Conservation (phyloP, 1,140 invertebrate genomes). For the Drosophila nannoptera region DNA sequence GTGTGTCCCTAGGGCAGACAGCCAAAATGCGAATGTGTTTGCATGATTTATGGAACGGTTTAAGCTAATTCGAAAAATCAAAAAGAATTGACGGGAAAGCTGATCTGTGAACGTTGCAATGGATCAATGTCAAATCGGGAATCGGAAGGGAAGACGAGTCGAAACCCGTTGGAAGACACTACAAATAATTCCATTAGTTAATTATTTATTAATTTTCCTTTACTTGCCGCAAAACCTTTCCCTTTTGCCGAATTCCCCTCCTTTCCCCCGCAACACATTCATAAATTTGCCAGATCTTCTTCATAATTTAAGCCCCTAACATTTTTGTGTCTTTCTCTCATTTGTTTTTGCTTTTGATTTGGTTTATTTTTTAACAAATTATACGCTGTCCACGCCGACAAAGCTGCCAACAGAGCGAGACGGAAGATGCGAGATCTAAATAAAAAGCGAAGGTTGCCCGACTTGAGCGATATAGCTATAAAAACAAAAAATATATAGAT, state of each 20-base stretch:
- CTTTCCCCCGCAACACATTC: not conserved
- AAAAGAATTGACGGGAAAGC: not conserved
- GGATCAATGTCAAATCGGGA: slow-evolving; percentile 7
- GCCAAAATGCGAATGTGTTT: not conserved
- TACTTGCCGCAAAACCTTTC: not conserved
- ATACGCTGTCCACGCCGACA: slow-evolving; percentile 24
- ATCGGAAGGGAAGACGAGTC: too few species aligned
- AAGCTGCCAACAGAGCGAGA: slow-evolving; percentile 33
- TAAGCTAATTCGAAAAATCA: slow-evolving; percentile 11
- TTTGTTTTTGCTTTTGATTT: not conserved
- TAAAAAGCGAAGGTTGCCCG: slow-evolving; percentile 36
- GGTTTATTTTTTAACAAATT: slow-evolving; percentile 37
- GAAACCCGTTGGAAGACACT: too few species aligned
- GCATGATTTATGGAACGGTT: slow-evolving; percentile 22
- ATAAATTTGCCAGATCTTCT: slow-evolving; percentile 10
- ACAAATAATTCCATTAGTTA: too few species aligned
- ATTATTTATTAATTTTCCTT: too few species aligned
- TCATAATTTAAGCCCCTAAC: slow-evolving; percentile 28
- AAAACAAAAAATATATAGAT: not conserved
- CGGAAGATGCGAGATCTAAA: slow-evolving; percentile 10
- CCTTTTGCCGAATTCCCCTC: not conserved
- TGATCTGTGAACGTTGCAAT: slow-evolving; percentile 1
- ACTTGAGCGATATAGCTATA: slow-evolving; percentile 8
- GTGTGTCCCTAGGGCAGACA: not conserved
- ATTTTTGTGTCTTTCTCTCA: slow-evolving; percentile 5